Evolutionary conservation across 2,797 vertebrate genomes (phyloP).

Genomic region (Merluccius polli): DNA sequence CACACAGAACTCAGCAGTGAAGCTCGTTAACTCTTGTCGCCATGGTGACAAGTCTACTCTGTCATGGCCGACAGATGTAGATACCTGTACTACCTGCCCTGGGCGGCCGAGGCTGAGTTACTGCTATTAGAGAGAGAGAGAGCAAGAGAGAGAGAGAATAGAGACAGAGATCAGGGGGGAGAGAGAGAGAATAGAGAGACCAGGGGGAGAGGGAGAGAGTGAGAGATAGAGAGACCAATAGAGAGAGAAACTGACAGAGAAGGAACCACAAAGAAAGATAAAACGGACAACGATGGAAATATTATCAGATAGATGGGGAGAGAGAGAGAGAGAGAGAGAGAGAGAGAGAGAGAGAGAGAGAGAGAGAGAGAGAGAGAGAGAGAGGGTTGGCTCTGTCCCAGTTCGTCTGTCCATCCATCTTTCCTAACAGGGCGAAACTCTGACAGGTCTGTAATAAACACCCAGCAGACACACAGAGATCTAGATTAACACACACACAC

Average conservation of each 20-base stretch:
- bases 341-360: background rate
- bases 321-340: background rate
- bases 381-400: background rate
- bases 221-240: background rate
- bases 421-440: background rate
- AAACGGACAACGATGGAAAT: background rate
- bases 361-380: background rate
- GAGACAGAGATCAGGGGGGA: background rate
- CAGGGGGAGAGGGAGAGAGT: background rate
- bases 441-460: background rate
- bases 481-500: no score
- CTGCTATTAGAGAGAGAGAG: background rate
- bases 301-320: background rate
- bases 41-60: conserved; percentile 3
- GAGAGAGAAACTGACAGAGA: background rate
- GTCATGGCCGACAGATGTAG: background rate
- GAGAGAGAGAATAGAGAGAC: background rate
- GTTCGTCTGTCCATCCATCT: background rate
- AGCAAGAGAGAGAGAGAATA: background rate
- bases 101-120: background rate
- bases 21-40: conserved; percentile 3
- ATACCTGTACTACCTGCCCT: background rate
- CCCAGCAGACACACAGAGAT: background rate
- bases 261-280: background rate
- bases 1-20: background rate